Evolutionary conservation across 2,888 invertebrate species (phyloP), one percentile per base, ranked within the genome.

Genomic region (Eurytoma adleriae): DNA sequence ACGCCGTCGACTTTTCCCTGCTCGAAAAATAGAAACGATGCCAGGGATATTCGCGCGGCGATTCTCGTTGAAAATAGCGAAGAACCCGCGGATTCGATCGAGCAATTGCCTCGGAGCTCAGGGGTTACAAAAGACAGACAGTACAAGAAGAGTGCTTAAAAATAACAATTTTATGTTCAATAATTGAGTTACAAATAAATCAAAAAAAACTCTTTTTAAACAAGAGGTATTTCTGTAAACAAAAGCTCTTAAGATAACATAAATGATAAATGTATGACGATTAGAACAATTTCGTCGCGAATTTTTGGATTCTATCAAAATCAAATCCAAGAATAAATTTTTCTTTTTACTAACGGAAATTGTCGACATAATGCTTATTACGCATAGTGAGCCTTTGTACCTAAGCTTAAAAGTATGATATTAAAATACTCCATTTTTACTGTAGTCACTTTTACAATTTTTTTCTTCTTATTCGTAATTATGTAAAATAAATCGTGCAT

Each of bases 381-480:
- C 59, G 62, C 68, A 72, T 80, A 70, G 50, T 73, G 69, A 62
- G 59, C 73, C 56, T 78, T 73, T 62, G 50, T 61, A 78, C 50
- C 70, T 79, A 78, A 79, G 64, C 78, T 82, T 82, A 80, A 78
- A 71, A 24, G 52, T 80, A 80, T 56, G 52, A 67, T 82, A 82
- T 80, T 82, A 82, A 82, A 82, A 82, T 82, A 82, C 74, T 82
- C 77, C 62, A 77, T 76, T 10, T 20, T 67, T 79, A 52, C 40
- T 62, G 67, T 76, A 76, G 50, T 79, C 59, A 76, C 73, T 79
- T 77, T 74, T 73, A 82, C 77, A 79, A 72, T 76, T 50, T 66
- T 64, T 75, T 10, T 54, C n/a, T 54, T 78, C 74, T 82, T 76
- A 81, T 18, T 70, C 66, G 73, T 79, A 74, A 82, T 74, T 77